Conservation (phyloP, 2,888 invertebrate genomes). For the Allophyes oxyacanthae region DNA sequence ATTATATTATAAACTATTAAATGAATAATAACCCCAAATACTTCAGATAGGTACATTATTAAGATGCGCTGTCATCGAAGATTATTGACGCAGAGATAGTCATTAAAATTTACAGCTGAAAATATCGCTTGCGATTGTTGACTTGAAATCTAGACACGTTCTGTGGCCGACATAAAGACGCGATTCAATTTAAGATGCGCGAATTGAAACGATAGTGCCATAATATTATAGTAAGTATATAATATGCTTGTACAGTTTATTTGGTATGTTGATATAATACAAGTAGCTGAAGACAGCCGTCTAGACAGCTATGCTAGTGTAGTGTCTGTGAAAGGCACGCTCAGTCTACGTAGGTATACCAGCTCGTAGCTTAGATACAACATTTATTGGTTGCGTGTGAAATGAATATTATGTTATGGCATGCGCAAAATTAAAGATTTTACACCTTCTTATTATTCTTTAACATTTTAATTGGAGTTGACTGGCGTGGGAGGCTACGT, state of each 20-base stretch:
- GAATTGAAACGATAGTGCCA: conserved; percentile 15
- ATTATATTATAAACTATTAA: not conserved
- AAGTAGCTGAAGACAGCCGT: conserved; percentile 51
- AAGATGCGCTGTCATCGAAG: conserved; percentile 1
- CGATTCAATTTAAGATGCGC: conserved; percentile 21
- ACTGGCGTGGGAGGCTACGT: conserved; percentile 54
- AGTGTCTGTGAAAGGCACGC: conserved; percentile 47
- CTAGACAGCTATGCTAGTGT: conserved; percentile 55
- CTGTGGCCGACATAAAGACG: conserved; percentile 15
- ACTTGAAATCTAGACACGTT: conserved; percentile 9
- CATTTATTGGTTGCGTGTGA: conserved; percentile 69
- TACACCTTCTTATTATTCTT: conserved; percentile 68
- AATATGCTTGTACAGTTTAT: conserved; percentile 28
- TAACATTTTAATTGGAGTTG: conserved; percentile 64
- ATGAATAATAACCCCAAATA: not conserved
- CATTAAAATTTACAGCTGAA: conserved; percentile 17
- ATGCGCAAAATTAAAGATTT: conserved; percentile 82
- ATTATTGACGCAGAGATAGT: conserved; percentile 1
- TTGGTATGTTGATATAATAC: conserved; percentile 35
- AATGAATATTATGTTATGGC: conserved; percentile 68
- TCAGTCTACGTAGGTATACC: conserved; percentile 36
- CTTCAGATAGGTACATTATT: not conserved
- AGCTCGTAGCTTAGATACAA: conserved; percentile 47
- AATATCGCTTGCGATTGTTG: conserved; percentile 10
- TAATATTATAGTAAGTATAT: conserved; percentile 19